Base-by-base conservation (phyloP, 2,797 vertebrate species). In the Amazonetta brasiliensis region DNA sequence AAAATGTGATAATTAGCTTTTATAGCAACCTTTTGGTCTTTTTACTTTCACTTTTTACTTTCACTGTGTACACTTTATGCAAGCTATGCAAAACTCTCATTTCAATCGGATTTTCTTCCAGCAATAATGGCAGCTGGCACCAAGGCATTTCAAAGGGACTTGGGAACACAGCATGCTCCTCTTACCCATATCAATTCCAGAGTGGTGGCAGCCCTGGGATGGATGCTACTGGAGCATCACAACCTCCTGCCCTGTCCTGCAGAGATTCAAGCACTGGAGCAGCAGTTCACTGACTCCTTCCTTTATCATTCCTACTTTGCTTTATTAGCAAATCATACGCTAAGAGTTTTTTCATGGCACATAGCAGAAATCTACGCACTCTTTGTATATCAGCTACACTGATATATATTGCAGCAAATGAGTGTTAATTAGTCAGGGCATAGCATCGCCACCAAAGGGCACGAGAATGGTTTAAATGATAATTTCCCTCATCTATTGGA, bases 261-360 rank as follows among this genome's bases (percentile, higher is more conserved):
- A 76, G 35, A 55, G 25, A 25, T 16, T 25, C 48, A 35, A 33
- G 16, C 25, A 22, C 37, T 1, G 23, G 23, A 73, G 50, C 30
- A 55, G 55, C 58, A 71, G 31, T 7, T 64, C 48, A 13, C 10
- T 1, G 12, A 3, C 14, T 28, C 48, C 35, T 50, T 50, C 25
- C 25, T 79, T 59, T 5, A 79, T 35, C 44, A 30, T 60, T 44
- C 13, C 52, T 15, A 5, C 20, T 46, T 23, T 41, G 37, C 50
- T 14, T 6, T 56, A 11, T 2, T 28, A n/a, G 9, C 2, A 56
- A 35, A 48, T 9, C 3, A 30, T 3, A 39, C 26, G 11, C 0
- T 11, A 60, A 64, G 7, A 31, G 50, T 13, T 10, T 5, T 87
- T 41, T 14, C 4, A 11, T 26, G 26, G 26, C 35, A 56, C 9